A percentile compares a stretch with the other conserved stretches of the same genome.
These are phyloP conservation scores for Connochaetes taurinus DNA, from an alignment of 2,113 vertebrate genomes.

Conservation along the genomic window DNA sequence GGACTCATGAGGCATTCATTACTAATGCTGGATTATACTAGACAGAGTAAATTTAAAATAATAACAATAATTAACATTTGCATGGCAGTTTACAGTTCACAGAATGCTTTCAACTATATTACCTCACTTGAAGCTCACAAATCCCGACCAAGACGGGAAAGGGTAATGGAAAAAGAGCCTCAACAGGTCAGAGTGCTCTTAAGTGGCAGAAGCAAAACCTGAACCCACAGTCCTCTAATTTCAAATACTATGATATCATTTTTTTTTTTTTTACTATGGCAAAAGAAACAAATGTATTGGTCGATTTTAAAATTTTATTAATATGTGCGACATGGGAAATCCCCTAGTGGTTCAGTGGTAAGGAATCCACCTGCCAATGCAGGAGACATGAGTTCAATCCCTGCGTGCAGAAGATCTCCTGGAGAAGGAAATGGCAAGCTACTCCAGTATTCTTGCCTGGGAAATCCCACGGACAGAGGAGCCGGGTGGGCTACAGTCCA, in stretches of 20 bases:
- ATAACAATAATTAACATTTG: slow-evolving; percentile 1
- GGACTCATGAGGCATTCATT: not conserved
- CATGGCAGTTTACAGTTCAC: not conserved
- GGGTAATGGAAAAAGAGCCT: not conserved
- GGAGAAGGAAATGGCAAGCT: not conserved
- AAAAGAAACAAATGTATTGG: not conserved
- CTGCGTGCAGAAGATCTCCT: not conserved
- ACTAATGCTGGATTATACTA: not conserved
- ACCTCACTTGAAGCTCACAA: not conserved
- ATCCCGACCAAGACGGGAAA: not conserved
- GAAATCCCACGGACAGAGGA: not conserved
- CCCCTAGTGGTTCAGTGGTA: not conserved
- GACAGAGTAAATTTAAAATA: not conserved
- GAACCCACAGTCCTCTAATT: not conserved
- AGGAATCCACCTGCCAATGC: not conserved
- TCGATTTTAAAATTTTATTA: not conserved
- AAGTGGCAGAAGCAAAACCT: not conserved
- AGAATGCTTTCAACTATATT: not conserved
- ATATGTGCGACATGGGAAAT: not conserved
- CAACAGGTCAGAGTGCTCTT: not conserved
- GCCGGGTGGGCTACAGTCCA: not conserved
- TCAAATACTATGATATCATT: not conserved
- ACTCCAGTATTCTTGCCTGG: not conserved
- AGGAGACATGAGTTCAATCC: not conserved
- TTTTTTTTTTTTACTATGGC: not conserved